Evolutionary conservation across 1,140 invertebrate species (phyloP).

Genomic region (Scylla paramamosain): DNA sequence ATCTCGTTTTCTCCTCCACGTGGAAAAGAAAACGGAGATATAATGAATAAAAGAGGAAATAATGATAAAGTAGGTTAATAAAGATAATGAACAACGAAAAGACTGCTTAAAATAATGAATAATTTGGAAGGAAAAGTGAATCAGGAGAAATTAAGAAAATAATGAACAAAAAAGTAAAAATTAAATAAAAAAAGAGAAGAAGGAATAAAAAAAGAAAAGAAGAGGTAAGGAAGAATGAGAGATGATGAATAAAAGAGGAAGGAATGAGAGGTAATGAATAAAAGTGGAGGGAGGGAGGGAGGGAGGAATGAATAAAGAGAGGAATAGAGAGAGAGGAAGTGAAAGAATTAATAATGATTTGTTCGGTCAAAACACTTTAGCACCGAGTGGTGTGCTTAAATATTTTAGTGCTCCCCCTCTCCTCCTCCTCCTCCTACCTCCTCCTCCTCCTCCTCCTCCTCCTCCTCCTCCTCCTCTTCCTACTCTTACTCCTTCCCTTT

Average conservation of each 20-base stretch:
- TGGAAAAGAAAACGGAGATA: background rate
- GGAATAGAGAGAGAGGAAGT: background rate
- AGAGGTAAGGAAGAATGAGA: background rate
- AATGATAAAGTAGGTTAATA: background rate
- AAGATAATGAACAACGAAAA: background rate
- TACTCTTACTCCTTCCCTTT: too few species aligned
- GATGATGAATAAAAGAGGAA: background rate
- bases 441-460: too few species aligned
- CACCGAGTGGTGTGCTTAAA: background rate
- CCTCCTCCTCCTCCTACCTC: background rate
- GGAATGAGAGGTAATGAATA: background rate
- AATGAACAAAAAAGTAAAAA: background rate
- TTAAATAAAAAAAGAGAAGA: background rate
- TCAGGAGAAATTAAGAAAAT: background rate
- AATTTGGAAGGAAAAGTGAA: background rate
- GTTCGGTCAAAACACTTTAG: background rate
- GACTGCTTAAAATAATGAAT: background rate
- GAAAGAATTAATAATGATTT: background rate
- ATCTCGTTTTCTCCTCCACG: background rate
- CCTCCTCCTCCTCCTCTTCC: too few species aligned
- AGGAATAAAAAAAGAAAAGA: background rate
- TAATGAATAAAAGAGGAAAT: background rate
- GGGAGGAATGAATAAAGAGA: background rate
- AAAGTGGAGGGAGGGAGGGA: background rate
- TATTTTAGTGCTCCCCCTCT: background rate